These are phyloP conservation scores for Digitonthophagus gazella DNA, from an alignment of 2,888 invertebrate species.

Conservation along the genomic window DNA sequence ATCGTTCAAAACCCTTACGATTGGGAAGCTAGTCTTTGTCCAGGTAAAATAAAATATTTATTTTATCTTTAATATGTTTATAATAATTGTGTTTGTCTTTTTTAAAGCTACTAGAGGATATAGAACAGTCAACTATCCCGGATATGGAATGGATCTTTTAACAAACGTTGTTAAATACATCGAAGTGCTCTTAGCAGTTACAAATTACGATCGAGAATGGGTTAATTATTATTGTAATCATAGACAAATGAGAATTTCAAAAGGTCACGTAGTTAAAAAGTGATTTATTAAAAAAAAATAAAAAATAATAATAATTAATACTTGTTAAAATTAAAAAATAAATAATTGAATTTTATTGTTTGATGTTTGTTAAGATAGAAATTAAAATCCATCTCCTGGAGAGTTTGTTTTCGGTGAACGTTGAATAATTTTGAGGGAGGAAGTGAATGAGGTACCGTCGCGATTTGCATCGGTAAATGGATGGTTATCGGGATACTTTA, in stretches of 20 bases:
- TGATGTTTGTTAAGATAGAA: too few species aligned
- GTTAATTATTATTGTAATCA: not conserved
- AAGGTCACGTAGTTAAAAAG: not conserved
- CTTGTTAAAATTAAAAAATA: too few species aligned
- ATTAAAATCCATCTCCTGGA: too few species aligned
- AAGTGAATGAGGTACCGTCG: not conserved
- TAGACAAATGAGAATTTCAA: not conserved
- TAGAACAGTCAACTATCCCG: not conserved
- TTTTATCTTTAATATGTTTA: constrained; percentile 25
- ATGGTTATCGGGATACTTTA: not conserved
- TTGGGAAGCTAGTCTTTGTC: constrained; percentile 40
- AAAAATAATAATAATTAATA: not conserved
- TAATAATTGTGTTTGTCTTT: not conserved
- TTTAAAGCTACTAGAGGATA: not conserved
- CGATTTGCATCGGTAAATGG: not conserved
- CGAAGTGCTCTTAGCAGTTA: not conserved
- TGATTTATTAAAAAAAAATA: too few species aligned
- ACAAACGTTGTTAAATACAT: not conserved
- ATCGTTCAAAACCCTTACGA: constrained; percentile 43
- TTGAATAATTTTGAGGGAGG: not conserved
- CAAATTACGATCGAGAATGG: not conserved
- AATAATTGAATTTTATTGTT: too few species aligned
- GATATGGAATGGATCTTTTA: not conserved
- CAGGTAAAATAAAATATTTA: constrained; percentile 35
- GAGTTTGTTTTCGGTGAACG: too few species aligned